A percentile compares a stretch with the other conserved stretches of the same genome.
These are phyloP conservation scores for Tragulus kanchil DNA, from an alignment of 2,113 vertebrate species.

Conservation along the genomic window DNA sequence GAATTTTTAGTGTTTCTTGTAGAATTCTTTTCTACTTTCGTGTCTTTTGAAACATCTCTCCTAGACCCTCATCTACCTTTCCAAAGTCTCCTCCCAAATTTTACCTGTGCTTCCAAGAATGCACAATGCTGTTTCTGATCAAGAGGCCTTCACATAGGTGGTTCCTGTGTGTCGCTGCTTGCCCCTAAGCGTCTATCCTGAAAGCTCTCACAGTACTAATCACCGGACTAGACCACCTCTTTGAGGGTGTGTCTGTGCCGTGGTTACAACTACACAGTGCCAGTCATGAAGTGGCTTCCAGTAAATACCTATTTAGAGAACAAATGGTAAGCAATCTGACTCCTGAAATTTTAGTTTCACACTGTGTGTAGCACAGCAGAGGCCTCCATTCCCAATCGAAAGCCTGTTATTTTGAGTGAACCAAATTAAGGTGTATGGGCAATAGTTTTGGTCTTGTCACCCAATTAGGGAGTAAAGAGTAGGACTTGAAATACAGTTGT, in stretches of 20 bases:
- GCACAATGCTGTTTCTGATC: not conserved
- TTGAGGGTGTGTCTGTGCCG: not conserved
- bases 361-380: not conserved
- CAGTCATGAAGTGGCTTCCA: not conserved
- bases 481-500: not conserved
- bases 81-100: not conserved
- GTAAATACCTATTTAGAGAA: not conserved
- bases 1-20: not conserved
- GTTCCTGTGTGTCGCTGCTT: not conserved
- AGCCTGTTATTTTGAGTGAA: not conserved
- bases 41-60: not conserved
- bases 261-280: not conserved
- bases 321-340: not conserved
- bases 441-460: not conserved
- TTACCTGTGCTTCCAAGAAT: not conserved
- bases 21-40: slow-evolving; percentile 8
- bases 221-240: not conserved
- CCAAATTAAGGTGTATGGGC: not conserved
- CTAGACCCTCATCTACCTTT: not conserved
- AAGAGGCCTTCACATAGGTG: not conserved
- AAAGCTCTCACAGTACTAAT: not conserved
- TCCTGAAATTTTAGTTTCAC: not conserved
- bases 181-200: not conserved
- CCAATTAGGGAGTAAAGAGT: not conserved
- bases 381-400: not conserved